Conservation (phyloP, 2,797 vertebrate species). For the Bradypodion ventrale region DNA sequence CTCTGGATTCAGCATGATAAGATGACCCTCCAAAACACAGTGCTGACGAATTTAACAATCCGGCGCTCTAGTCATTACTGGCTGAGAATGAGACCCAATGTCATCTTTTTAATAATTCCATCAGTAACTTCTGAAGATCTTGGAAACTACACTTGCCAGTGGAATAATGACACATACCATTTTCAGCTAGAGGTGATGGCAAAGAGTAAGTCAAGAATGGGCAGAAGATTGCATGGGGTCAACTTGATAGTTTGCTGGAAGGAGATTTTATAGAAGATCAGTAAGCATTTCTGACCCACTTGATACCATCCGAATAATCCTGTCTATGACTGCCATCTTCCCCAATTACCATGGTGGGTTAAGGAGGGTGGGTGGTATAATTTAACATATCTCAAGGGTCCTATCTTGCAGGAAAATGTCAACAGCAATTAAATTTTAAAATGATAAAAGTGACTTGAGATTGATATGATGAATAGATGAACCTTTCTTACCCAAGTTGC, state of each 20-base stretch:
- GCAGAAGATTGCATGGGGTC: neutral
- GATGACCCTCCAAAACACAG: neutral
- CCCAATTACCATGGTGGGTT: neutral
- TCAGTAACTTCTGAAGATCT: constrained; percentile 2
- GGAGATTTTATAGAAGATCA: neutral
- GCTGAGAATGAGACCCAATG: neutral
- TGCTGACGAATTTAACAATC: neutral
- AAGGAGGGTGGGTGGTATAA: neutral
- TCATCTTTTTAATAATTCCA: constrained; percentile 12
- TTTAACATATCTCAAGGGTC: neutral
- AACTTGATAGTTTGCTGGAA: neutral
- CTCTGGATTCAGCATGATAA: neutral
- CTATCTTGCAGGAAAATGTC: neutral
- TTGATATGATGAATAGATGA: neutral
- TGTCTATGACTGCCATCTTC: neutral
- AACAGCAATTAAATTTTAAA: neutral
- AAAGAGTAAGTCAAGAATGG: neutral
- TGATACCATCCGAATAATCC: neutral
- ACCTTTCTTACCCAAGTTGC: too few relatives aligned
- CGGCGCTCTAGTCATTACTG: neutral
- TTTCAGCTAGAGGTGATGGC: constrained; percentile 12
- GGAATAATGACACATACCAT: neutral
- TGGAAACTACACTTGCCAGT: constrained; percentile 25
- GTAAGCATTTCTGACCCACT: neutral
- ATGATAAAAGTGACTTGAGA: neutral